A percentile compares a stretch with the other conserved stretches of the same genome.
These are phyloP conservation scores for Poeciliopsis infans DNA, from an alignment of 2,797 vertebrate genomes.

Conservation along the genomic window DNA sequence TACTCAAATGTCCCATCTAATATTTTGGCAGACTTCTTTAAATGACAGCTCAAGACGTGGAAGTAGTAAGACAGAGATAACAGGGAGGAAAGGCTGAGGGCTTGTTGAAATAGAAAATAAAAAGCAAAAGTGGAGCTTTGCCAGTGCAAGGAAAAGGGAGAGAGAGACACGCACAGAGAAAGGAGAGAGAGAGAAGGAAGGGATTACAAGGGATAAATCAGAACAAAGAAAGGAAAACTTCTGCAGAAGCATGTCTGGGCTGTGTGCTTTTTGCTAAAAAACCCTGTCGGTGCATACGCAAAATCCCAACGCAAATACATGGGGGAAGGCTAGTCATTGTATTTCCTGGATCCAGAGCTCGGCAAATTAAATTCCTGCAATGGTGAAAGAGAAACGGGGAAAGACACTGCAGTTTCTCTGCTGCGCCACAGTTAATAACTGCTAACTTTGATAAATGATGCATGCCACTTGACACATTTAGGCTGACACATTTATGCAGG, in stretches of 20 bases:
- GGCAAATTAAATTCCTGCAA: slow-evolving; percentile 73
- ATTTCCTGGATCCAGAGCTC: slow-evolving; percentile 72
- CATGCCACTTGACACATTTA: slow-evolving; percentile 51
- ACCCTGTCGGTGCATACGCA: slow-evolving; percentile 67
- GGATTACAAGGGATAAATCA: slow-evolving; percentile 67
- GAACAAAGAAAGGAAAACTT: slow-evolving; percentile 69
- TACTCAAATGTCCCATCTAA: slow-evolving; percentile 70
- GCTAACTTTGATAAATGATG: slow-evolving; percentile 51
- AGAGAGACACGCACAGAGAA: slow-evolving; percentile 35
- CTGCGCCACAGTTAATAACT: slow-evolving; percentile 49
- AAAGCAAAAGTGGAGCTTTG: slow-evolving; percentile 28
- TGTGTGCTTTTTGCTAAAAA: slow-evolving; percentile 48
- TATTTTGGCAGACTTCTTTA: slow-evolving; percentile 72
- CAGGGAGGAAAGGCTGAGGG: slow-evolving; percentile 25
- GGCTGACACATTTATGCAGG: slow-evolving; percentile 31
- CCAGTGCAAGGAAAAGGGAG: slow-evolving; percentile 42
- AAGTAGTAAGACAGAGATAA: slow-evolving; percentile 36
- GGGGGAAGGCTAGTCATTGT: slow-evolving; percentile 65
- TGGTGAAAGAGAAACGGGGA: slow-evolving; percentile 50
- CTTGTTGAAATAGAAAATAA: slow-evolving; percentile 46
- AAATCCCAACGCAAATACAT: slow-evolving; percentile 77
- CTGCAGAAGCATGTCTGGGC: slow-evolving; percentile 68
- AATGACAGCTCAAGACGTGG: slow-evolving; percentile 56
- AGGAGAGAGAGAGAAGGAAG: slow-evolving; percentile 49
- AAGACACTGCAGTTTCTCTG: slow-evolving; percentile 53